A percentile compares a stretch with the other conserved stretches of the same genome.
These are phyloP conservation scores for Herpailurus yagouaroundi DNA, from an alignment of 2,113 vertebrate species.

Conservation along the genomic window DNA sequence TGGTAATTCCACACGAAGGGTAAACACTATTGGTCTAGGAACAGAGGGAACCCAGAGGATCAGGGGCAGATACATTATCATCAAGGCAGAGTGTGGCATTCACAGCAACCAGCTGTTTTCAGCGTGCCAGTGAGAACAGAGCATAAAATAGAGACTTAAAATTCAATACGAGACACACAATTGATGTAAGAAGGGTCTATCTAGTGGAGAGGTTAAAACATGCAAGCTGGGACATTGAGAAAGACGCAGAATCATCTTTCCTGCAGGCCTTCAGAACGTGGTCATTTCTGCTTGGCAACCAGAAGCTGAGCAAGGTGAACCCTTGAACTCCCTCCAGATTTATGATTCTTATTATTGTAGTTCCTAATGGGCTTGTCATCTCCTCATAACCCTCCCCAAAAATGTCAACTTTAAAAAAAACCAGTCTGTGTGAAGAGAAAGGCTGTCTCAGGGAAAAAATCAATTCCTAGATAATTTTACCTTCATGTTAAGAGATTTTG, in stretches of 20 bases:
- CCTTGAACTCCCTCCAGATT: slow-evolving; percentile 21
- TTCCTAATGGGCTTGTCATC: background rate
- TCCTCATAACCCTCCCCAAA: too few species aligned
- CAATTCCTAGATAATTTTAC: slow-evolving; percentile 32
- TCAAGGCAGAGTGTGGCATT: background rate
- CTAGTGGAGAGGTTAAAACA: background rate
- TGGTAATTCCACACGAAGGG: background rate
- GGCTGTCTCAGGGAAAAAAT: background rate
- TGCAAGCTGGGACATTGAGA: background rate
- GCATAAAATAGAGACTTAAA: slow-evolving; percentile 66
- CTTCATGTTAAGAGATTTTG: background rate
- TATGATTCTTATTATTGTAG: slow-evolving; percentile 43
- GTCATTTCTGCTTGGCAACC: slow-evolving; percentile 32
- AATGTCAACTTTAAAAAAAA: slow-evolving; percentile 23
- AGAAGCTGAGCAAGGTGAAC: slow-evolving; percentile 48
- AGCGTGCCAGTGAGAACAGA: slow-evolving; percentile 6
- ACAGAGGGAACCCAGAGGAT: background rate
- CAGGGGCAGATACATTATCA: background rate
- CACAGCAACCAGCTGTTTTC: background rate
- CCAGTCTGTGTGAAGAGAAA: slow-evolving; percentile 42
- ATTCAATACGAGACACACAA: slow-evolving; percentile 41
- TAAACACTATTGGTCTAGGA: background rate
- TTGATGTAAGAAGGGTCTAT: background rate
- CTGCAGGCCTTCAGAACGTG: background rate
- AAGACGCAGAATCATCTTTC: background rate